Conservation (phyloP, 2,888 invertebrate species). For the Zaprionus obscuricornis region DNA sequence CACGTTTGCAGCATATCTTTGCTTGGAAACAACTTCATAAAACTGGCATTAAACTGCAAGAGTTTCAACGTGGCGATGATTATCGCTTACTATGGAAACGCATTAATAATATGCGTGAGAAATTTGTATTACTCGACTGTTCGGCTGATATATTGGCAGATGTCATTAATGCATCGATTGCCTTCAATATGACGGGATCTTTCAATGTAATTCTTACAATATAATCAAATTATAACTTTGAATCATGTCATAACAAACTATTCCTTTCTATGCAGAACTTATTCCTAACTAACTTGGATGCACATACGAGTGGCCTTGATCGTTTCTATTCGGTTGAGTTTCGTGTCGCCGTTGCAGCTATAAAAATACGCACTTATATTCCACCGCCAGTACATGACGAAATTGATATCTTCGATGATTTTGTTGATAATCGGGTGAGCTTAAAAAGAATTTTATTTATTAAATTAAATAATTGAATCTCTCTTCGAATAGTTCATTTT, state of each 20-base stretch:
- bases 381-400: constrained; percentile 73
- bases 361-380: constrained; percentile 66
- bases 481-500: constrained; percentile 45
- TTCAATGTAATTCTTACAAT: constrained; percentile 82
- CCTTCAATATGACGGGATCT: constrained; percentile 81
- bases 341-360: constrained; percentile 54
- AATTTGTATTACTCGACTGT: constrained; percentile 91
- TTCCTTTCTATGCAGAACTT: constrained; percentile 50
- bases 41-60: constrained; percentile 88
- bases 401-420: constrained; percentile 65
- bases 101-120: constrained; percentile 88
- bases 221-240: constrained; percentile 4
- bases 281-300: constrained; percentile 84
- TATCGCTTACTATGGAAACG: constrained; percentile 81
- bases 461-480: neutral
- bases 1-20: constrained; percentile 90
- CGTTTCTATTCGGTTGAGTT: constrained; percentile 69
- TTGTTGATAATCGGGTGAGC: constrained; percentile 47
- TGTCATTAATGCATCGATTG: constrained; percentile 85
- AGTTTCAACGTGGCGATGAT: constrained; percentile 84
- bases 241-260: neutral
- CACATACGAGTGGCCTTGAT: constrained; percentile 76
- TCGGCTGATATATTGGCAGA: constrained; percentile 86
- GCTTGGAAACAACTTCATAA: constrained; percentile 88
- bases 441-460: neutral